Evolutionary conservation across 2,797 vertebrate species (phyloP).

Genomic region (Thaleichthys pacificus): DNA sequence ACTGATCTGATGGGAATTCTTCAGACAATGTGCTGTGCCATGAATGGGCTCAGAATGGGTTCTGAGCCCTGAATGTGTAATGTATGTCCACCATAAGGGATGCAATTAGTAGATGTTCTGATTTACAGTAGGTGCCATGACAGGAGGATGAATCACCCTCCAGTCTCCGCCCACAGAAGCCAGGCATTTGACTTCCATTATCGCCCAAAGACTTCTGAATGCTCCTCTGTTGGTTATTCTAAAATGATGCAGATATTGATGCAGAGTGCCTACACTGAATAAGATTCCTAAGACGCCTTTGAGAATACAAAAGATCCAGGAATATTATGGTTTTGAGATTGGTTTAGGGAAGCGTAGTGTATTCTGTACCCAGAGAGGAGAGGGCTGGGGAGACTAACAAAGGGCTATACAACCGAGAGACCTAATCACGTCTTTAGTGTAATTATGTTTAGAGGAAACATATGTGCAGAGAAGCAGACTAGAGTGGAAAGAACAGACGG

Average conservation of each 20-base stretch:
- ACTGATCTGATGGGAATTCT: not conserved
- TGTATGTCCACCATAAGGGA: not conserved
- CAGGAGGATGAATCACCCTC: not conserved
- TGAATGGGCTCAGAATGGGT: not conserved
- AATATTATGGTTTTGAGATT: not conserved
- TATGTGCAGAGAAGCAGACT: slow-evolving; percentile 14
- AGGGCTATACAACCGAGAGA: not conserved
- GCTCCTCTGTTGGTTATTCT: not conserved
- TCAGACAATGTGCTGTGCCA: not conserved
- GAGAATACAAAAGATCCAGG: not conserved
- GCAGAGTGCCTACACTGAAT: too few relatives aligned
- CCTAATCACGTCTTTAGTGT: slow-evolving; percentile 24
- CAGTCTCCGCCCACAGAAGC: not conserved
- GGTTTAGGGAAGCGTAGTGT: too few relatives aligned
- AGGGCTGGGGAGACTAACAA: slow-evolving; percentile 6
- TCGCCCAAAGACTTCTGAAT: not conserved
- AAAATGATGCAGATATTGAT: not conserved
- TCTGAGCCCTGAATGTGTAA: not conserved
- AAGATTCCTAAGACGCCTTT: too few relatives aligned
- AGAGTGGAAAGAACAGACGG: not conserved
- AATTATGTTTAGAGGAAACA: slow-evolving; percentile 36
- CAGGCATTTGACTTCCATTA: not conserved
- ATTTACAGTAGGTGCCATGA: not conserved
- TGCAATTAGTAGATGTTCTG: not conserved
- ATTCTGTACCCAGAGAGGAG: too few relatives aligned